Percentiles rank a stretch among this genome's conserved stretches.
Evolutionary conservation across 2,113 vertebrate species (phyloP).

Genomic region (Podarcis cretensis): DNA sequence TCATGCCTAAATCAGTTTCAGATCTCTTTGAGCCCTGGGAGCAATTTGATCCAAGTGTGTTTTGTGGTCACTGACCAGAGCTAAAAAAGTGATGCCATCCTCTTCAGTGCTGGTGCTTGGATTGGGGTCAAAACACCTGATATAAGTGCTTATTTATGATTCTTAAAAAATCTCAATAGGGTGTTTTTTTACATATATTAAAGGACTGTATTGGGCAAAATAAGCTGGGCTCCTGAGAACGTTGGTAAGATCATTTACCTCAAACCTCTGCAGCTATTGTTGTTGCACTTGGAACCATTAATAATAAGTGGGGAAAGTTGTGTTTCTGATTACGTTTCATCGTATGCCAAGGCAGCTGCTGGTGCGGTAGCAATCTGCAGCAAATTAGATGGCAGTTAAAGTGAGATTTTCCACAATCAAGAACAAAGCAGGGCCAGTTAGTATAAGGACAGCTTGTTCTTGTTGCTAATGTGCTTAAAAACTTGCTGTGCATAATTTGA

Average conservation of each 20-base stretch:
- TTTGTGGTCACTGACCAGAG: not conserved
- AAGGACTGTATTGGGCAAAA: not conserved
- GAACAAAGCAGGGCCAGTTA: conserved; percentile 83
- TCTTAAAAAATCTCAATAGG: not conserved
- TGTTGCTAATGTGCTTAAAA: conserved; percentile 88
- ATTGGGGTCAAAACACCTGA: not conserved
- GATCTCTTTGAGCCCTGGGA: not conserved
- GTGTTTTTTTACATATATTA: not conserved
- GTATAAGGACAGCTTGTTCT: conserved; percentile 86
- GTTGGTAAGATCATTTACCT: conserved; percentile 43
- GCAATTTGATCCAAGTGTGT: not conserved
- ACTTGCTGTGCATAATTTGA: conserved; percentile 84
- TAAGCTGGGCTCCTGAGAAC: not conserved
- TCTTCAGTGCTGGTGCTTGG: not conserved
- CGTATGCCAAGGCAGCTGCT: conserved; percentile 82
- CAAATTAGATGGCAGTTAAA: conserved; percentile 87
- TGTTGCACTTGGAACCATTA: conserved; percentile 75
- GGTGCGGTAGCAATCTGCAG: conserved; percentile 83
- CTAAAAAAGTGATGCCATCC: not conserved
- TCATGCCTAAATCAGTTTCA: not conserved
- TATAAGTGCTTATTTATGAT: not conserved
- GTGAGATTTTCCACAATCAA: conserved; percentile 86
- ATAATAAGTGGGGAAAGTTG: conserved; percentile 79
- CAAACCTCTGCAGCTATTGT: conserved; percentile 58
- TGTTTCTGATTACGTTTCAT: conserved; percentile 79